Evolutionary conservation across 2,888 invertebrate species (phyloP), one percentile per base, ranked within the genome.

Genomic region (Dicyrtoma fusca): DNA sequence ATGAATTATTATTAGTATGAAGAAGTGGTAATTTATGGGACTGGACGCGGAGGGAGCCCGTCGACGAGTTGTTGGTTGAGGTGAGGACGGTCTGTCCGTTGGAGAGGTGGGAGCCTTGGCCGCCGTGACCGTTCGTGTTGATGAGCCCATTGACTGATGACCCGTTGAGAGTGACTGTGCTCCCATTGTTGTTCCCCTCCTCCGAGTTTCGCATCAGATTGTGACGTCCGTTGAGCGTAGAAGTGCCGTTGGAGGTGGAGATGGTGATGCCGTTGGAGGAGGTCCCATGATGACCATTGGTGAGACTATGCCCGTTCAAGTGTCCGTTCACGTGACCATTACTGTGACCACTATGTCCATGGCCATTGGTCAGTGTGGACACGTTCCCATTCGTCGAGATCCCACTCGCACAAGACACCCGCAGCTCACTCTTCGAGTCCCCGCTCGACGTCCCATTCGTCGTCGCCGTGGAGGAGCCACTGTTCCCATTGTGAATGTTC

Each of bases 21-120:
- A 80, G 80, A 45, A 80, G 71, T 57, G 80, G 80, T 69, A 80
- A 74, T 77, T 80, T 80, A 70, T 80, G 80, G 63, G 80, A 75
- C 74, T 79, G 80, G 70, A 79, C 79, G 65, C 80, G 74, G 70
- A 79, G 79, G 72, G 79, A 76, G 68, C 80, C 80, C 6, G 70
- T 70, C 4, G 70, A 70, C 4, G 70, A 70, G 70, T 78, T 78
- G 51, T 72, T 74, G 23, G 79, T 76, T 45, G 78, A 71, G n/a
- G n/a, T n/a, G n/a, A n/a, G n/a, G 11, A 53, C 53, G 23, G 59
- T 13, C 25, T 59, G 59, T 2, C 57, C 45, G 23, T 57, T 53
- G 34, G 34, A 34, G 34, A 34, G 34, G n/a, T n/a, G n/a, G n/a
- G n/a, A n/a, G n/a, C n/a, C n/a, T n/a, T 34, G 34, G 8, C 34